Evolutionary conservation across 2,888 invertebrate species (phyloP), one percentile per base, ranked within the genome.

Genomic region (Bibio marci): DNA sequence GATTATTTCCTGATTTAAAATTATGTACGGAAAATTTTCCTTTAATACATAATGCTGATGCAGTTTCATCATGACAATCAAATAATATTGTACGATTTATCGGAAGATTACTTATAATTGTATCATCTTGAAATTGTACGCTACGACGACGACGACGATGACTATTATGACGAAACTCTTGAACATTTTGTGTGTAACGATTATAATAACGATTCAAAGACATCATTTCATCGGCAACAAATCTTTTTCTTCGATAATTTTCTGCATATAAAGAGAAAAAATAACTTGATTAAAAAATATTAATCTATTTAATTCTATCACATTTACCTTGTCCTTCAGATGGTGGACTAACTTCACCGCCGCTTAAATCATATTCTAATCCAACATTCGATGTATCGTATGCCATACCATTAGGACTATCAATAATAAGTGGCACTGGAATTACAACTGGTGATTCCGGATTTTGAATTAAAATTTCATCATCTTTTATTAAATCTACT

Each of bases 51-150:
- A 26, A 8, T 13, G 31, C 31, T 14, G 52, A 56, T 26, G 52
- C 50, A 3, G 55, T 51, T 47, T 59, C 54, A 22, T 53, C 48
- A 18, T 35, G 25, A 38, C 62, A 62, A 43, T 60, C 58, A 42
- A 62, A 62, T 4, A 58, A 56, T 36, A 62, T 58, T 6, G 62
- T 60, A n/a, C 62, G 54, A 45, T 62, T 62, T 3, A 56, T 51
- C 0, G 62, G 61, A 27, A 61, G 32, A 35, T 41, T 45, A n/a
- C 15, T 39, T 26, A 44, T 22, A 11, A 38, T 36, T 6, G 14
- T 13, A 34, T 44, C 44, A 13, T 40, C 40, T 15, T 35, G 22
- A 28, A 32, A 39, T 11, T 25, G 33, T 7, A 33, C 15, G 6
- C 35, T 22, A n/a, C 40, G 12, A 35, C 35, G 40, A 10, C 37